Conservation (phyloP, 2,888 invertebrate genomes). For the Thelaira solivaga region DNA sequence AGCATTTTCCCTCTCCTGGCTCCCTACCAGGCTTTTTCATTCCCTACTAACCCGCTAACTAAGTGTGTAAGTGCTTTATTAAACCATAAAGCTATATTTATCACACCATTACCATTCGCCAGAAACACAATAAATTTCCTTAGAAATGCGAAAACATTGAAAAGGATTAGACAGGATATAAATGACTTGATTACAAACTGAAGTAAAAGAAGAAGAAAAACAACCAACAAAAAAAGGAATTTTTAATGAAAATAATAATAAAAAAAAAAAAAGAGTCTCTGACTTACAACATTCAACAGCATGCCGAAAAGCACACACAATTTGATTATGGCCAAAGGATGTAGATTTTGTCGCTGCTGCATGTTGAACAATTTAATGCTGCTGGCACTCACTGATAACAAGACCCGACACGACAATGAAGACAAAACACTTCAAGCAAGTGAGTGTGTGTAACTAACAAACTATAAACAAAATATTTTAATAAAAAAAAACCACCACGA, state of each 20-base stretch:
- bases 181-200: constrained; percentile 5
- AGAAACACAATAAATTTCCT: neutral
- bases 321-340: constrained; percentile 60
- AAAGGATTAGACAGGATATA: constrained; percentile 34
- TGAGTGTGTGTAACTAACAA: neutral
- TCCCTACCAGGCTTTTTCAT: no score
- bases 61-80: no score
- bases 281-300: constrained; percentile 70
- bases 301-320: constrained; percentile 70
- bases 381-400: constrained; percentile 16
- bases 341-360: constrained; percentile 31
- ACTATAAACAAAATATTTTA: constrained; percentile 4
- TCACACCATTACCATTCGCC: neutral
- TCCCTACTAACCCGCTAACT: no score
- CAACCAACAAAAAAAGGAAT: neutral
- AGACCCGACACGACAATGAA: neutral
- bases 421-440: neutral
- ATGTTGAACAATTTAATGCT: constrained; percentile 27
- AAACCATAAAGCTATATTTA: constrained; percentile 17
- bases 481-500: neutral
- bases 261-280: neutral
- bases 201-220: no score
- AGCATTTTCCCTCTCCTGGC: no score
- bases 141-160: neutral
- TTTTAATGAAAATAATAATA: neutral